phyloP scores from a whole-genome alignment of 1,140 invertebrate species.

The Trichonephila clavata region DNA sequence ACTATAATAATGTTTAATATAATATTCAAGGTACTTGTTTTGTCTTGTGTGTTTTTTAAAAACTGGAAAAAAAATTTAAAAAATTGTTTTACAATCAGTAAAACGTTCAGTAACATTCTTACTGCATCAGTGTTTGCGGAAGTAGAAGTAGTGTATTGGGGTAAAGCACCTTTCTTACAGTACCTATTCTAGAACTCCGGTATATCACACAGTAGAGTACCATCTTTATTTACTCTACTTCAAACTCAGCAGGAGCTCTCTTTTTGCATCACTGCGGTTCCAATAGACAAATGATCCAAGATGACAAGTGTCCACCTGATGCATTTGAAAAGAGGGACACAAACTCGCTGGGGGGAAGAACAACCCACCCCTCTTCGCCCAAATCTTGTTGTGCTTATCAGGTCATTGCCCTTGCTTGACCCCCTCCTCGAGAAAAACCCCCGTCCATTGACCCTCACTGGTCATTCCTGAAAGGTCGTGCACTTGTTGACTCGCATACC shows the following conservation, averaged over 20 bases:
- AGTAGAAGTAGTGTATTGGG: background rate
- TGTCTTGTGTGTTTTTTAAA: too few species aligned
- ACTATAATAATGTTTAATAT: too few species aligned
- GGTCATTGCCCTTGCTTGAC: slow-evolving; percentile 70
- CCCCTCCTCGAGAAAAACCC: slow-evolving; percentile 4
- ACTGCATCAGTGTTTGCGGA: background rate
- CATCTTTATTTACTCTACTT: background rate
- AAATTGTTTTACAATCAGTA: too few species aligned
- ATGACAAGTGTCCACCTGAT: slow-evolving; percentile 72
- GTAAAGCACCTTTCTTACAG: background rate
- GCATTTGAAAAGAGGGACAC: slow-evolving; percentile 1
- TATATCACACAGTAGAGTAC: too few species aligned
- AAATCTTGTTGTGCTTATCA: slow-evolving; percentile 42
- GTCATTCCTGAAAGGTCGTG: slow-evolving; percentile 72
- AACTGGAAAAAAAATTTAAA: too few species aligned
- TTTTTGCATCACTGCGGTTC: slow-evolving; percentile 6
- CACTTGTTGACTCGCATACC: slow-evolving; percentile 72
- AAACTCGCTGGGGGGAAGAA: background rate
- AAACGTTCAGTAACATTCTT: background rate
- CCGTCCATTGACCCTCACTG: slow-evolving; percentile 61
- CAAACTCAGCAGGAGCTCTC: background rate
- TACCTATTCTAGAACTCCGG: background rate
- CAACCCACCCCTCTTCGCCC: background rate
- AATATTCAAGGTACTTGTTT: too few species aligned
- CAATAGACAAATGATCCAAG: background rate